Evolutionary conservation across 1,140 invertebrate genomes (phyloP).

Genomic region (Maconellicoccus hirsutus): DNA sequence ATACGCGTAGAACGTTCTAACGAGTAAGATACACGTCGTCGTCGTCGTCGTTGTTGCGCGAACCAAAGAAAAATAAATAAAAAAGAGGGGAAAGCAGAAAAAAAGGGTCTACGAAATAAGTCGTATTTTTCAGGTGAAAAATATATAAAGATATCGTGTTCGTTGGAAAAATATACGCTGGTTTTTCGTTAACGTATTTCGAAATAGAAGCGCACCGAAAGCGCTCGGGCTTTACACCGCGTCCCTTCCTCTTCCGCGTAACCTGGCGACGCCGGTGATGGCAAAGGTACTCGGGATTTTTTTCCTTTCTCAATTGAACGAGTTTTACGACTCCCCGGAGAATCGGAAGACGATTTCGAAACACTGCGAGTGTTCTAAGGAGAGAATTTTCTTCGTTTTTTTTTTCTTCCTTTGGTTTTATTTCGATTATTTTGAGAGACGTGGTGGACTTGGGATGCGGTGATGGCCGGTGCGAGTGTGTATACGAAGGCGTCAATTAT

Average conservation of each 20-base stretch:
- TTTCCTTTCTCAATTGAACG: not conserved
- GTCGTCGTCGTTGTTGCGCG: too few species aligned
- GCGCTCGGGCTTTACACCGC: too few species aligned
- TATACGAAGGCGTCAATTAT: constrained; percentile 4
- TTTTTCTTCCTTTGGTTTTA: not conserved
- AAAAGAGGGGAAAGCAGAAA: not conserved
- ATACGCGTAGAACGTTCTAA: too few species aligned
- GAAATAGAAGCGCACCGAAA: not conserved
- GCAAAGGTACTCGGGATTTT: too few species aligned
- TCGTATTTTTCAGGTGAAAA: not conserved
- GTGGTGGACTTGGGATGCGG: too few species aligned
- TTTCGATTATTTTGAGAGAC: too few species aligned
- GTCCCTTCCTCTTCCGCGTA: too few species aligned
- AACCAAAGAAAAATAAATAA: too few species aligned
- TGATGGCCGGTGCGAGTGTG: not conserved
- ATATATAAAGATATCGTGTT: not conserved
- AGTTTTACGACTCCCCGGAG: constrained; percentile 16
- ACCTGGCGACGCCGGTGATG: too few species aligned
- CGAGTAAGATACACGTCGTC: too few species aligned
- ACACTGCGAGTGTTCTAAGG: not conserved
- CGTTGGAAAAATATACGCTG: not conserved
- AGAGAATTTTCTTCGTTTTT: not conserved
- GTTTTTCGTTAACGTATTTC: not conserved
- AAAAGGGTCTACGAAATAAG: not conserved
- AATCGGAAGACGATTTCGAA: constrained; percentile 2